These are phyloP conservation scores for Denticeps clupeoides DNA, from an alignment of 2,797 vertebrate genomes.

Conservation along the genomic window DNA sequence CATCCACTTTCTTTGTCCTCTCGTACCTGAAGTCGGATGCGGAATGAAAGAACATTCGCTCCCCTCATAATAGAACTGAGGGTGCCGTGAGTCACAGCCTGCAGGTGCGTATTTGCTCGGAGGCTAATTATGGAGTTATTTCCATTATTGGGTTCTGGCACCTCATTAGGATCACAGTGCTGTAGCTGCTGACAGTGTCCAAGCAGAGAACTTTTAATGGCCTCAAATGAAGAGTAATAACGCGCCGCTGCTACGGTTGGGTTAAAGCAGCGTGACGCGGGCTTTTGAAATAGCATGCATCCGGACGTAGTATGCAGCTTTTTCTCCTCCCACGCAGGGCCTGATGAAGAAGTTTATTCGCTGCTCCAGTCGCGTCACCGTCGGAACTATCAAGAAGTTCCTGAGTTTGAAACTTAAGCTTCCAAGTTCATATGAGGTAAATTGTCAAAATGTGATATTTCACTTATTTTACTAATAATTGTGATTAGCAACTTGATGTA, in stretches of 20 bases:
- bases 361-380: conserved; percentile 92
- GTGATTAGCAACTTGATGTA: too few relatives aligned
- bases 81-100: background rate
- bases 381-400: conserved; percentile 99
- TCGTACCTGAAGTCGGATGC: too few relatives aligned
- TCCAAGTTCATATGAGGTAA: conserved; percentile 95
- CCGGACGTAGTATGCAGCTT: too few relatives aligned
- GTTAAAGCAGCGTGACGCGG: too few relatives aligned
- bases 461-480: too few relatives aligned
- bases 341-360: conserved; percentile 99
- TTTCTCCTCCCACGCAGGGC: conserved; percentile 58
- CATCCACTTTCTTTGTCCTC: too few relatives aligned
- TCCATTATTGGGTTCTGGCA: background rate
- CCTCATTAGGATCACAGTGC: background rate
- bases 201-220: too few relatives aligned
- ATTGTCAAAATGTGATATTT: conserved; percentile 2
- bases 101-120: background rate
- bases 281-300: too few relatives aligned
- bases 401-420: conserved; percentile 97
- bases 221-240: background rate
- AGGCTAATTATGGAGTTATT: background rate
- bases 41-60: too few relatives aligned
- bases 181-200: too few relatives aligned
- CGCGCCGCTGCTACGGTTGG: too few relatives aligned
- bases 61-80: too few relatives aligned